phyloP scores from a whole-genome alignment of 1,140 invertebrate genomes.

The Eciton burchellii region DNA sequence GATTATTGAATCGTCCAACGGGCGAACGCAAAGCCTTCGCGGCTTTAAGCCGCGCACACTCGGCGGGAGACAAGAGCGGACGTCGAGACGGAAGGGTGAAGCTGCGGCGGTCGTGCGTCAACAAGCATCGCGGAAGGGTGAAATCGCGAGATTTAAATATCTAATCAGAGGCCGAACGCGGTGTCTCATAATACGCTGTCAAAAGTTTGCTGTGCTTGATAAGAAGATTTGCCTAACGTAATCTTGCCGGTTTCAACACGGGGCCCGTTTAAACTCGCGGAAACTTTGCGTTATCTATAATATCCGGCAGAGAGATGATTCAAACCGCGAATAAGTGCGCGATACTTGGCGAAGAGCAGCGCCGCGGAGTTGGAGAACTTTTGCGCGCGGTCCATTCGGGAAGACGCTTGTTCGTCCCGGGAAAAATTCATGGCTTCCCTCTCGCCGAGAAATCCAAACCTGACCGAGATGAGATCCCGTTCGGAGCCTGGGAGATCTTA shows the following conservation, averaged over 20 bases:
- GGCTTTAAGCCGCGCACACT: too few species aligned
- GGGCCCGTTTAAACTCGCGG: conserved; percentile 36
- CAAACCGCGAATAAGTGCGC: conserved; percentile 47
- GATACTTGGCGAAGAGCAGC: conserved; percentile 35
- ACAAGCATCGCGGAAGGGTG: too few species aligned
- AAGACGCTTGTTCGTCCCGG: not conserved
- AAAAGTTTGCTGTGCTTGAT: conserved; percentile 47
- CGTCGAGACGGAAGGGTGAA: too few species aligned
- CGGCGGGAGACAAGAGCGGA: too few species aligned
- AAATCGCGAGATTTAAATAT: conserved; percentile 48
- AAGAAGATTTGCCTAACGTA: conserved; percentile 50
- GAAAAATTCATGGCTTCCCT: conserved; percentile 41
- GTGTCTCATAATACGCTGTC: conserved; percentile 40
- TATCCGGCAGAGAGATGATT: conserved; percentile 55
- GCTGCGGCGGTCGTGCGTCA: too few species aligned
- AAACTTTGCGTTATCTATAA: conserved; percentile 58
- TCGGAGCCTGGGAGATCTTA: not conserved
- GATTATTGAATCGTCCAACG: too few species aligned
- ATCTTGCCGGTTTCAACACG: conserved; percentile 23
- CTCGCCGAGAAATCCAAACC: conserved; percentile 20
- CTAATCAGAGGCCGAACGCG: conserved; percentile 30
- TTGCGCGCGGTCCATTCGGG: not conserved
- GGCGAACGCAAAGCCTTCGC: too few species aligned
- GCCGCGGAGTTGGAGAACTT: conserved; percentile 18
- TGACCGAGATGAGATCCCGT: not conserved